These are phyloP conservation scores for Indicator indicator DNA, from an alignment of 2,113 vertebrate genomes.

Conservation along the genomic window DNA sequence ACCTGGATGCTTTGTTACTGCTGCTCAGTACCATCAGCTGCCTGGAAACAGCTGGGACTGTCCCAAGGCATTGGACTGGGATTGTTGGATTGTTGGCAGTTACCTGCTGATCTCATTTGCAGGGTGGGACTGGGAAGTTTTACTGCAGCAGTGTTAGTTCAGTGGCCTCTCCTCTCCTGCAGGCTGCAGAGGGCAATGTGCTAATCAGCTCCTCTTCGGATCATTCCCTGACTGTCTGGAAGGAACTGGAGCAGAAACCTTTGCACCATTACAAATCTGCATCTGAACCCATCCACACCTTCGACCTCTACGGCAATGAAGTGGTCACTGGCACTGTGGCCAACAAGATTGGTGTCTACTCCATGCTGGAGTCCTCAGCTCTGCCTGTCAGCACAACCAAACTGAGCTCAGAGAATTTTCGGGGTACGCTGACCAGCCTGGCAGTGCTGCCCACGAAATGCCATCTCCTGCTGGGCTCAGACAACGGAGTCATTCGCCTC, in stretches of 20 bases:
- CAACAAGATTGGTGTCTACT: slow-evolving; percentile 96
- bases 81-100: background rate
- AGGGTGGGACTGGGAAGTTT: background rate
- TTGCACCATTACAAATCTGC: slow-evolving; percentile 90
- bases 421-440: slow-evolving; percentile 93
- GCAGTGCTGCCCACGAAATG: slow-evolving; percentile 93
- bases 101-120: background rate
- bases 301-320: slow-evolving; percentile 90
- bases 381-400: slow-evolving; percentile 88
- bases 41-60: background rate
- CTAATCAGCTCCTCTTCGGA: slow-evolving; percentile 94
- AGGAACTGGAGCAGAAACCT: slow-evolving; percentile 94
- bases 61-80: background rate
- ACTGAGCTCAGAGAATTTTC: slow-evolving; percentile 97
- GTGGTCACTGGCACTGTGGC: slow-evolving; percentile 92
- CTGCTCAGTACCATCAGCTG: background rate
- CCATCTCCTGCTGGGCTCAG: slow-evolving; percentile 93
- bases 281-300: slow-evolving; percentile 92
- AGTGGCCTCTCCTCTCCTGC: slow-evolving; percentile 30
- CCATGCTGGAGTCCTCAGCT: slow-evolving; percentile 87
- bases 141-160: background rate
- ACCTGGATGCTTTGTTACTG: background rate
- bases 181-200: slow-evolving; percentile 92
- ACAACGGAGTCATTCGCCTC: slow-evolving; percentile 90
- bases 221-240: slow-evolving; percentile 93